Evolutionary conservation across 1,140 invertebrate genomes (phyloP), one percentile per base, ranked within the genome.

Genomic region (Drosophila pectinifera): DNA sequence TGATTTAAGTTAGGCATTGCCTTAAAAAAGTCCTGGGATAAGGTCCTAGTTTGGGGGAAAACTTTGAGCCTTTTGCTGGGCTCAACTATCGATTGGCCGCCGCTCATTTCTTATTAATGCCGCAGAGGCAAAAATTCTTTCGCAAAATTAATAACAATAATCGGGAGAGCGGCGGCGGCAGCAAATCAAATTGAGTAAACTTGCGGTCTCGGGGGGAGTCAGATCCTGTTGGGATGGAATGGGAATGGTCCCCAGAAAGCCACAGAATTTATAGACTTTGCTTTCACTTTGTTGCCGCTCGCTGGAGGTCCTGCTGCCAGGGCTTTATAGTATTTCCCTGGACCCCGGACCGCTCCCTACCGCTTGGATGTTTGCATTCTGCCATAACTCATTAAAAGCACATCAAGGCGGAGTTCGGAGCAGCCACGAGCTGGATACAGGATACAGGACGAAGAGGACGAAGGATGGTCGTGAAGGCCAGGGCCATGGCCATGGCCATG

Each of bases 81-180:
- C 16, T 10, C 51, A 61, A 58, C 43, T 56, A 62, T 51, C 43
- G 78, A 76, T 81, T 56, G 45, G 61, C 36, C 55, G 51, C n/a
- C 54, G 26, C 69, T 78, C 75, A 83, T 79, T 83, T 75, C 69
- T 74, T 79, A 82, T 82, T 82, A 84, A 83, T 83, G 75, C 55
- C 70, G 43, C 39, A 69, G 58, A 43, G 45, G 39, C 57, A 14
- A 68, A 78, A 80, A 83, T 83, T 84, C 80, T 78, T 83, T 72
- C 16, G 43, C 67, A 83, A 84, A 80, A 84, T 79, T 83, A 83
- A 83, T 83, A 83, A 83, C 65, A 83, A 84, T 75, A 73, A 80
- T 83, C 68, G 68, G 70, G 51, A 82, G 68, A 22, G 22, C 13
- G 6, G 8, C 57, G 11, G 16, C 20, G 55, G 67, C 78, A 73